phyloP scores from a whole-genome alignment of 2,113 vertebrate genomes.

The Ailuropoda melanoleuca region DNA sequence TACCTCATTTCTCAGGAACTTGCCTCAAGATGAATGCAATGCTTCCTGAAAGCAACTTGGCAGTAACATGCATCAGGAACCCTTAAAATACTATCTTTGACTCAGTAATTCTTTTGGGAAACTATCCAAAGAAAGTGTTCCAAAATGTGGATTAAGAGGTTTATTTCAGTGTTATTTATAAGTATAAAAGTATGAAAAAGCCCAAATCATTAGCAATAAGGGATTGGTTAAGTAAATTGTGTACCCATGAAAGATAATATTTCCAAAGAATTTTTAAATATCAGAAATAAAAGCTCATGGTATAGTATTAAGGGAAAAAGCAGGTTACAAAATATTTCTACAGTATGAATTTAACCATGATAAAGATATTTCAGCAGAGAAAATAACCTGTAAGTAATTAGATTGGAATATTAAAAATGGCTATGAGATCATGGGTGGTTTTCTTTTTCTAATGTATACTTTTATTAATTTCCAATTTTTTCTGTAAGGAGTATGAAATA shows the following conservation, averaged over 20 bases:
- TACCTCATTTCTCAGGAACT: background rate
- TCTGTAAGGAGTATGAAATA: background rate
- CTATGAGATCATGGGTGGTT: background rate
- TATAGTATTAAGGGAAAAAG: constrained; percentile 40
- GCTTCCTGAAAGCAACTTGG: constrained; percentile 21
- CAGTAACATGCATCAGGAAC: background rate
- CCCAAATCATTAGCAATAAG: background rate
- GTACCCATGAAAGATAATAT: background rate
- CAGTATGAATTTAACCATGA: background rate
- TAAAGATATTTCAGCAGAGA: constrained; percentile 23
- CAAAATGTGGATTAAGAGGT: background rate
- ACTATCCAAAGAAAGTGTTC: background rate
- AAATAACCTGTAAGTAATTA: background rate
- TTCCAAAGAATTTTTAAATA: constrained; percentile 51
- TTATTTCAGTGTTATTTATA: constrained; percentile 32
- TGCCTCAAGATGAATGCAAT: background rate
- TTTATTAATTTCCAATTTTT: constrained; percentile 19
- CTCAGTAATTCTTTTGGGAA: constrained; percentile 1
- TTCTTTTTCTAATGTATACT: constrained; percentile 7
- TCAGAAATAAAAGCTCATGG: constrained; percentile 11
- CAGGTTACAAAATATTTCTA: background rate
- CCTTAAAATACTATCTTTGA: background rate
- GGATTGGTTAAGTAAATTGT: constrained; percentile 3
- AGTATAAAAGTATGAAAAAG: background rate
- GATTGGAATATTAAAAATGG: background rate